Evolutionary conservation across 2,113 vertebrate genomes (phyloP).

Genomic region (Archilochus colubris): DNA sequence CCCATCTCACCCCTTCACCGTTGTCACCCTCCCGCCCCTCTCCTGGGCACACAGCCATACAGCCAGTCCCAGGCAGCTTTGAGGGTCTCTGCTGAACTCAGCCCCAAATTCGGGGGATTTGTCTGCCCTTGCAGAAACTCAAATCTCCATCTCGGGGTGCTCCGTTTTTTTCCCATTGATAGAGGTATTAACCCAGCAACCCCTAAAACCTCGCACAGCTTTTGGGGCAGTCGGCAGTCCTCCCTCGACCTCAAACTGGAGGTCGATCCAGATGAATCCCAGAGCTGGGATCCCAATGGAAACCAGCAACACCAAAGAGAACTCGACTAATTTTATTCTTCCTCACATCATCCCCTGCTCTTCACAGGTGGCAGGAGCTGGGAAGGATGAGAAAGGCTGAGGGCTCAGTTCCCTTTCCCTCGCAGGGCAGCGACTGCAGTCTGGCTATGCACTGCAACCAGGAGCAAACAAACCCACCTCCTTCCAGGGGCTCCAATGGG

Average conservation of each 20-base stretch:
- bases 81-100: background rate
- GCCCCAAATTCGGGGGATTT: background rate
- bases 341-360: background rate
- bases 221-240: background rate
- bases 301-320: background rate
- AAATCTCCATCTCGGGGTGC: background rate
- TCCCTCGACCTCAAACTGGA: background rate
- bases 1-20: background rate
- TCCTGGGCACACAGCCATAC: background rate
- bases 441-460: background rate
- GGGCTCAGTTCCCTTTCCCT: background rate
- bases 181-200: background rate
- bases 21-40: background rate
- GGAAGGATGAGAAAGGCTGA: background rate
- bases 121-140: background rate
- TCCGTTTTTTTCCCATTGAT: background rate
- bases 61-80: background rate
- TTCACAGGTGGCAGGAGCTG: background rate
- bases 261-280: background rate
- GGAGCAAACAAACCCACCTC: background rate
- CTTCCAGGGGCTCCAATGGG: background rate
- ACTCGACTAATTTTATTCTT: background rate
- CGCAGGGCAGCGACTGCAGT: background rate
- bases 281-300: background rate
- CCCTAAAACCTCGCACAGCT: accelerated